Base-by-base conservation (phyloP, 2,888 invertebrate species). In the Mesorhabditis spiculigera region DNA sequence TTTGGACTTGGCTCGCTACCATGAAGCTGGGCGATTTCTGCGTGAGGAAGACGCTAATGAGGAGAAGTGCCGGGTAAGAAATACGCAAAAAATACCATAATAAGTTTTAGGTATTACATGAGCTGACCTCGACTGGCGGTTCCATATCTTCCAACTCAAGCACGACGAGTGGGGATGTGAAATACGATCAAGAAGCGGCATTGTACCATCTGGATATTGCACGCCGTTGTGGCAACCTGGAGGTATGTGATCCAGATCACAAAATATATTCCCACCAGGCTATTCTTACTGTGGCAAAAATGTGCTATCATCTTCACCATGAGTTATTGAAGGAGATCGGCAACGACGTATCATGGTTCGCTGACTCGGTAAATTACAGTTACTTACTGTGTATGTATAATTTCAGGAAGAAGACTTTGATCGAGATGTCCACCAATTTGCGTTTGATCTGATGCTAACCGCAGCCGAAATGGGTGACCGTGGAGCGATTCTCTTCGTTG, bases 1-100 rank as follows among this genome's bases (percentile, higher is more conserved):
- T 79, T 87, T 89, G 75, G 89, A 89, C 75, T 81, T 90, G 80
- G 88, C 89, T 16, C 88, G 88, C 75, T 90, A 89, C 82, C 89
- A 90, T 75, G 89, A 90, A 80, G 77, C 88, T 45, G 88, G 89
- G 8, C 86, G 89, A 13, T 89, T 89, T 77, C 80, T 83, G 61
- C 66, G 66, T 0, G 77, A 81, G 41, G 71, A 73, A 10, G 78
- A 75, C 42, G 67, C 73, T 43, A 75, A 73, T 43, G 45, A 73
- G n/a, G 71, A 68, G 4, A 73, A 75, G 58, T 68, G 70, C 42
- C 28, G 41, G 10, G 72, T 63, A 44, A 65, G 67, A 62, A 16
- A 69, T 16, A 28, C 41, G 8, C 41, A 8, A 63, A 8, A 28
- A 8, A 8, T 8, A 28, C n/a, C 2, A 6, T 6, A 28, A 63